These are phyloP conservation scores for Polypedilum vanderplanki DNA, from an alignment of 1,140 invertebrate species.

Conservation along the genomic window DNA sequence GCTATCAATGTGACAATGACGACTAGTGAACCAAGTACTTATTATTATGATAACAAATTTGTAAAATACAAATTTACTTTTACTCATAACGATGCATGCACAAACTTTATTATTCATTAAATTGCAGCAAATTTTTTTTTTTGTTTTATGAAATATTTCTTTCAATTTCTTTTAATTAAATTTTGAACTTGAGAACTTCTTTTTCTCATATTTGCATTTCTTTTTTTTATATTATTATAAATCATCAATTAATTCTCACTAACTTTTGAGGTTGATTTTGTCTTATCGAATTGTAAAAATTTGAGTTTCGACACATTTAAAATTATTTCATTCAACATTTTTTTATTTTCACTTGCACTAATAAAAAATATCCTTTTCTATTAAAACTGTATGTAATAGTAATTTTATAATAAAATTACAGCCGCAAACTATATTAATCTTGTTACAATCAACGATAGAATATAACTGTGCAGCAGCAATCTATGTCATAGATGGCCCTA, in stretches of 20 bases:
- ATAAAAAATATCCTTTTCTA: background rate
- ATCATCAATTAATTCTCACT: background rate
- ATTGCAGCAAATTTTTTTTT: too few relatives aligned
- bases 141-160: too few relatives aligned
- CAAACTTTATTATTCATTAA: too few relatives aligned
- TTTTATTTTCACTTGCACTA: background rate
- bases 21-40: too few relatives aligned
- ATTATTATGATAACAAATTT: too few relatives aligned
- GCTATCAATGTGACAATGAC: too few relatives aligned
- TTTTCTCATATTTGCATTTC: too few relatives aligned
- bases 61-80: too few relatives aligned
- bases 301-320: constrained; percentile 3
- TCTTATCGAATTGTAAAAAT: background rate
- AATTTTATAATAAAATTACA: background rate
- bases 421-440: background rate
- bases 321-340: constrained; percentile 6
- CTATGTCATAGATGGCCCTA: constrained; percentile 1
- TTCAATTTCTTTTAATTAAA: too few relatives aligned
- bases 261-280: constrained; percentile 15
- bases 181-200: too few relatives aligned
- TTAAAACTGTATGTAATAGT: background rate
- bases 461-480: background rate
- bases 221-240: too few relatives aligned
- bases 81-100: too few relatives aligned
- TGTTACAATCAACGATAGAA: background rate